A percentile compares a stretch with the other conserved stretches of the same genome.
These are phyloP conservation scores for Neodiprion pinetum DNA, from an alignment of 1,140 invertebrate genomes.

Conservation along the genomic window DNA sequence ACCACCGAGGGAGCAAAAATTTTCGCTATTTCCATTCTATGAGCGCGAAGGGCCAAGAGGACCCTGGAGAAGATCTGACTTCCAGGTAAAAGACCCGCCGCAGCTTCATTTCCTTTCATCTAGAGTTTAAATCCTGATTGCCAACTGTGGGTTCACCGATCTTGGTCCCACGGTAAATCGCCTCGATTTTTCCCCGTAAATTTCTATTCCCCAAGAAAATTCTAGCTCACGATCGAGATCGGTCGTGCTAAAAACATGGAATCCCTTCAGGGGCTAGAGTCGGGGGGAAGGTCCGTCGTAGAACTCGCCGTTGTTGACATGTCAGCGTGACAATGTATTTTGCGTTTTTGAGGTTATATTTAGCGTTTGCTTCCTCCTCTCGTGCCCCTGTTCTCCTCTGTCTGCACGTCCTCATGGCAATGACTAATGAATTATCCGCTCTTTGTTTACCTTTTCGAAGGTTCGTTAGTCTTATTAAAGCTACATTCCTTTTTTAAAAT, in stretches of 20 bases:
- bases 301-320: not conserved
- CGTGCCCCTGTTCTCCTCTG: not conserved
- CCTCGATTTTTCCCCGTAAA: not conserved
- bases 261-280: not conserved
- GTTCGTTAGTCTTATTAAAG: no score
- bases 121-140: not conserved
- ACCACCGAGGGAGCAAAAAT: constrained; percentile 39
- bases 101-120: not conserved
- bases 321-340: constrained; percentile 5
- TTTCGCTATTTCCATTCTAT: constrained; percentile 55
- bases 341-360: constrained; percentile 5
- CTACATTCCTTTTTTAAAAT: not conserved
- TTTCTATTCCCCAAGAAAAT: no score
- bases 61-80: constrained; percentile 60
- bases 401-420: not conserved
- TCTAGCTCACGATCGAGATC: not conserved
- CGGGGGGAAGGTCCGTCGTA: not conserved
- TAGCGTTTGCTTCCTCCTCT: not conserved
- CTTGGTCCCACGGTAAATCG: not conserved
- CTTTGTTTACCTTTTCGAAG: not conserved
- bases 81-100: constrained; percentile 48
- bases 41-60: constrained; percentile 58
- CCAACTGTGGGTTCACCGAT: not conserved
- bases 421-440: constrained; percentile 12
- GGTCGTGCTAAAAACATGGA: not conserved